Evolutionary conservation across 1,140 invertebrate species (phyloP), one percentile per base, ranked within the genome.

Genomic region (Ceratosolen fusciceps): DNA sequence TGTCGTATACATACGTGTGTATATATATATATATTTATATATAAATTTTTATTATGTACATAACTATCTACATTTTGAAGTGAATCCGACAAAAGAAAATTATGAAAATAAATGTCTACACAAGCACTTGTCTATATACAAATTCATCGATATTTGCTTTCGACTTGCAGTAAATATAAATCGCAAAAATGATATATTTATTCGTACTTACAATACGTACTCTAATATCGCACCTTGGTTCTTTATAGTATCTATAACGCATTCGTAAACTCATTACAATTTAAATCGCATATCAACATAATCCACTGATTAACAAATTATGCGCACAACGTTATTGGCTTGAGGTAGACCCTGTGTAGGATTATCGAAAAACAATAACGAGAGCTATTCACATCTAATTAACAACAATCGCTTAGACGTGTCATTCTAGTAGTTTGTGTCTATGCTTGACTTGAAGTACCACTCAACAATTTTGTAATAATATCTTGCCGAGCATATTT

Each of bases 321-420:
- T 37, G 70, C 58, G 58, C 62, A 74, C 26, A 60, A 82, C 74
- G 80, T 82, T 80, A 84, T 84, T 83, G 82, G 83, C 68, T 85
- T 88, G 88, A 88, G 87, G 84, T 89, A 88, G 86, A 82, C 80
- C 77, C 37, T 34, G 82, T 81, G 79, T 83, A 87, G 83, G 82
- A 87, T 82, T 85, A 83, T 84, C 79, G 75, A 84, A 76, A 85
- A n/a, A 84, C 60, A 83, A 77, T 83, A 83, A 85, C 74, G 84
- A 82, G 83, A 83, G 83, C 73, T 83, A 85, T 82, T n/a, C n/a
- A 79, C 75, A 82, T 79, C 78, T 86, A 85, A 76, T 87, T 77
- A 82, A 85, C 83, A 75, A 74, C 65, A 31, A 79, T 73, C 37
- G 49, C 52, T 37, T 37, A 7, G 67, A 43, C 24, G 5, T 47